Evolutionary conservation across 2,113 vertebrate species (phyloP), one percentile per base, ranked within the genome.

Genomic region (Hoplias malabaricus): DNA sequence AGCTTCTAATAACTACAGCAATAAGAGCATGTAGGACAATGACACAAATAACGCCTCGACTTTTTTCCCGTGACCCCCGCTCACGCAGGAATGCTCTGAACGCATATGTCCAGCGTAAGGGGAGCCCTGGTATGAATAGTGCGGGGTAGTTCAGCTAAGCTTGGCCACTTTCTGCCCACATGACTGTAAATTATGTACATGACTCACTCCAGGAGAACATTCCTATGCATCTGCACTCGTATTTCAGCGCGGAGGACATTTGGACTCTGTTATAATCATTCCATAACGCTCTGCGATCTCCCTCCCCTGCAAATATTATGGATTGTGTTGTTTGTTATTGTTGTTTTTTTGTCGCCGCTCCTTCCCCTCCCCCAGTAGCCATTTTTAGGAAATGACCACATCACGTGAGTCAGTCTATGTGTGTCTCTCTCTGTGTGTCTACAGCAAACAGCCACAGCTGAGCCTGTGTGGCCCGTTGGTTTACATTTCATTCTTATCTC

Each of bases 141-240:
- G 74, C 75, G 75, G 48, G 40, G 27, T 29, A 43, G 62, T 61
- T 29, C 80, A 70, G 54, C 72, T 68, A 13, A 69, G 68, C 46
- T 21, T 21, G 42, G 29, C 59, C 7, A 34, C 50, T 43, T 11
- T 72, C 59, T 69, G 36, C 62, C 75, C 25, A 36, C 54, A 31
- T 76, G 67, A 53, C 78, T 75, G 42, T 80, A 73, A 78, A 85
- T 68, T 50, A 78, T 73, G 77, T 80, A 43, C 68, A 13, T 77
- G 46, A 70, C 75, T 79, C 56, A 42, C 80, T 61, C 48, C 13
- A 53, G 33, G 62, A 73, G 14, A 53, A 54, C 27, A 36, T 75
- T 13, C 56, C 29, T 48, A 38, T 63, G 42, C 73, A 31, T 66
- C 27, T 19, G 57, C 40, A 5, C 5, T 33, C 66, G 62, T 50